These are phyloP conservation scores for Chloebia gouldiae DNA, from an alignment of 2,113 vertebrate genomes.

Conservation along the genomic window DNA sequence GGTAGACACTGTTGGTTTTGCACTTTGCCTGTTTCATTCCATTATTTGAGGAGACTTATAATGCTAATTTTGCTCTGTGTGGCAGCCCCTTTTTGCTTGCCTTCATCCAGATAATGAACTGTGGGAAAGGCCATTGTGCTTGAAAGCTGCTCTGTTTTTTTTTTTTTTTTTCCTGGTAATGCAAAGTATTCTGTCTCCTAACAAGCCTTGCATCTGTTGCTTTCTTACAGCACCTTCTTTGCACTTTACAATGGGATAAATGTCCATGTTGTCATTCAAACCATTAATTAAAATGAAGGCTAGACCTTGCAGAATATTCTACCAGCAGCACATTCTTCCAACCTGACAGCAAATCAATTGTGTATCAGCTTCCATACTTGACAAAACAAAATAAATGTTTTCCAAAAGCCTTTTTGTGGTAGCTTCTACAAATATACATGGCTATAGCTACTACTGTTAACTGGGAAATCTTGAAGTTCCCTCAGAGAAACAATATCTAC, in stretches of 20 bases:
- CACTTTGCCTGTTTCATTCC: not conserved
- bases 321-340: not conserved
- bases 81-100: not conserved
- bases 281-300: not conserved
- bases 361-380: not conserved
- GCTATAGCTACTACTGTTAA: not conserved
- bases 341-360: not conserved
- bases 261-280: not conserved
- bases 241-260: not conserved
- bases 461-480: not conserved
- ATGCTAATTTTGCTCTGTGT: not conserved
- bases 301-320: not conserved
- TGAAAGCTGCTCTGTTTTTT: not conserved
- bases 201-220: not conserved
- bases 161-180: not conserved
- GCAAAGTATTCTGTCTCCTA: not conserved
- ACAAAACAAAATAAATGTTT: not conserved
- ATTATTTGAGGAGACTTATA: not conserved
- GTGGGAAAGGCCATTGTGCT: not conserved
- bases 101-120: not conserved
- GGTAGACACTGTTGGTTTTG: not conserved
- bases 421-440: not conserved
- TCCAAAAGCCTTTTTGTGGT: not conserved
- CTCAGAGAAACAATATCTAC: not conserved
- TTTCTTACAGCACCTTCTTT: not conserved